Evolutionary conservation across 2,888 invertebrate genomes (phyloP).

Genomic region (Nomada ferruginata): DNA sequence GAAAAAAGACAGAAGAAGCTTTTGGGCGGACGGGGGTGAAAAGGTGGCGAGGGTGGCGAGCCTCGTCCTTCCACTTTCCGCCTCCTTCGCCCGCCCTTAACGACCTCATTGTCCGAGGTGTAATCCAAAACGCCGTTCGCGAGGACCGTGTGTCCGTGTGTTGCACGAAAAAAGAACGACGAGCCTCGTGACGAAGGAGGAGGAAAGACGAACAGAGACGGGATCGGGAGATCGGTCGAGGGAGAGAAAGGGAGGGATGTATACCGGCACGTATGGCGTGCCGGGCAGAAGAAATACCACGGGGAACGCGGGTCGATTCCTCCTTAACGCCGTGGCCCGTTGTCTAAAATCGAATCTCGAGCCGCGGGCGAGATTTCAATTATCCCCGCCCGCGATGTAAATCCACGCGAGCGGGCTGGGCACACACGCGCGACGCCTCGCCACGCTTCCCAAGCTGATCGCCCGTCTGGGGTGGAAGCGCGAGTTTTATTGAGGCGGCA

Average conservation of each 20-base stretch:
- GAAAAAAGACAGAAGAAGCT: neutral
- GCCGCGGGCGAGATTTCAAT: conserved; percentile 73
- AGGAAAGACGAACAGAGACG: neutral
- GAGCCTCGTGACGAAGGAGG: neutral
- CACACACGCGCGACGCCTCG: neutral
- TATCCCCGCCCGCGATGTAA: conserved; percentile 62
- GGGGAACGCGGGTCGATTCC: conserved; percentile 26
- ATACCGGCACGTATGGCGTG: neutral
- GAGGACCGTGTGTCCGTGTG: conserved; percentile 30
- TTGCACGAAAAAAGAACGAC: conserved; percentile 12
- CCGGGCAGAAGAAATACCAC: neutral
- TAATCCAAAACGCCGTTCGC: conserved; percentile 78
- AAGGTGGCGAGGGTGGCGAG: conserved; percentile 34
- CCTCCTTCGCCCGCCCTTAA: conserved; percentile 69
- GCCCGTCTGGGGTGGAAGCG: neutral
- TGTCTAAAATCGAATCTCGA: conserved; percentile 77
- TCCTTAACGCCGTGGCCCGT: conserved; percentile 52
- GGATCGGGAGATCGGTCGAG: neutral
- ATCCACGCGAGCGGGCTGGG: conserved; percentile 40
- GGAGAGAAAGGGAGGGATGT: neutral
- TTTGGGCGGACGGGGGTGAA: neutral
- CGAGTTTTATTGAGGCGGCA: neutral
- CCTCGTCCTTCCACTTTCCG: conserved; percentile 41
- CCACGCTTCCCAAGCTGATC: conserved; percentile 3
- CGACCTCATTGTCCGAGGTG: conserved; percentile 79